These are phyloP conservation scores for Mobula birostris DNA, from an alignment of 2,113 vertebrate genomes.

Conservation along the genomic window DNA sequence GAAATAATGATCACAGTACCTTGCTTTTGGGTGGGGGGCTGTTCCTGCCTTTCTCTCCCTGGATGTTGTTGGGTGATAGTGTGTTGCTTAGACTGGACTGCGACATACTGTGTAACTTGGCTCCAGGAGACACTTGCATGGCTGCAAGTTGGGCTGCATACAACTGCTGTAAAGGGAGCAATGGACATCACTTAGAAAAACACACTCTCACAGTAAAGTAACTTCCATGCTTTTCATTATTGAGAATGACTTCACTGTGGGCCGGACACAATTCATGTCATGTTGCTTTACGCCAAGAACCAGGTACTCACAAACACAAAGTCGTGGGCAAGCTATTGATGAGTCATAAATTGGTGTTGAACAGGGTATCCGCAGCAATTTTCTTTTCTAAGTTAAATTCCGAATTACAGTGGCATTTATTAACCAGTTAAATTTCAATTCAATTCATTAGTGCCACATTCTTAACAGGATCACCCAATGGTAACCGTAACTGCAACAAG, in stretches of 20 bases:
- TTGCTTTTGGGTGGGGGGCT: conserved; percentile 84
- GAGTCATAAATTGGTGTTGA: not conserved
- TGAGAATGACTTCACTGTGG: too few species aligned
- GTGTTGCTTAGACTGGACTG: conserved; percentile 80
- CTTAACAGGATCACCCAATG: not conserved
- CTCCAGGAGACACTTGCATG: conserved; percentile 95
- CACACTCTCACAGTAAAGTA: too few species aligned
- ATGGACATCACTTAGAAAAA: not conserved
- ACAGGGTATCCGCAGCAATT: not conserved
- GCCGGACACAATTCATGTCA: not conserved
- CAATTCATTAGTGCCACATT: not conserved
- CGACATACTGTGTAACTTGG: conserved; percentile 81
- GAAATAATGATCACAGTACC: conserved; percentile 58
- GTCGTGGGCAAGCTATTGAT: not conserved
- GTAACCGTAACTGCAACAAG: not conserved
- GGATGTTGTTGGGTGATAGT: conserved; percentile 84
- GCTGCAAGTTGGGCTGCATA: conserved; percentile 95
- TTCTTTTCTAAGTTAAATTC: not conserved
- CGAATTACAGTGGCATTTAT: not conserved
- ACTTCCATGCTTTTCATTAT: not conserved
- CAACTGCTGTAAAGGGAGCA: conserved; percentile 69
- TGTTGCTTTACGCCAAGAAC: not conserved
- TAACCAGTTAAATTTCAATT: not conserved
- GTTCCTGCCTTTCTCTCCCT: conserved; percentile 84
- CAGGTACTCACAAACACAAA: not conserved